Base-by-base conservation (phyloP, 2,797 vertebrate species). In the Amazona finschi region DNA sequence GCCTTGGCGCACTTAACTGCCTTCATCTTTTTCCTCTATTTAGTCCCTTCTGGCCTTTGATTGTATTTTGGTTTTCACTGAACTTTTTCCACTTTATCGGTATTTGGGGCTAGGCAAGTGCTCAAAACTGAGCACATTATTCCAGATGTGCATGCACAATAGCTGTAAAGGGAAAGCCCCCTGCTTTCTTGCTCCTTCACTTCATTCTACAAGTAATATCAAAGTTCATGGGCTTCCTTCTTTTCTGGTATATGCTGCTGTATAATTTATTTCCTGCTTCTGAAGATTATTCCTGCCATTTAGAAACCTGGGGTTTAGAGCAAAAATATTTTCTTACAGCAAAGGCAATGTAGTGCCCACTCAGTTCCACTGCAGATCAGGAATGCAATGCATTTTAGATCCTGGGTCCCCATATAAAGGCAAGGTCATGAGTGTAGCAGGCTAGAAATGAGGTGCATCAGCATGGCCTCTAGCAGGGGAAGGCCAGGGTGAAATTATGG, bases 81-180 rank as follows among this genome's bases (percentile, higher is more conserved):
- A 85, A 89, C 46, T 74, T 89, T 82, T 90, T 83, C 88, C 81
- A 93, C n/a, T 92, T 90, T 80, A 94, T 71, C 76, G 71, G 44
- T 57, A 43, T 67, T 61, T 78, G 60, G 9, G 12, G 24, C 30
- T 43, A 62, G 53, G 38, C 47, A n/a, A 58, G 41, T 38, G 22
- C 41, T 84, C 66, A 77, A 77, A 90, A 61, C 19, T 33, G 25
- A 75, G 78, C 7, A 30, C 36, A 15, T 46, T 82, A 87, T 88
- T 95, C 85, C 79, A 92, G 58, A 87, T 62, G 61, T 70, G 36
- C 46, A 66, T 2, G 19, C 46, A 89, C 49, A 61, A 83, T 3
- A 80, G 61, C 38, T 65, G 60, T 33, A 85, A 9, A 71, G 28
- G 61, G 50, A 89, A 71, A 85, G 27, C 20, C 41, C 36, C 22